These are phyloP conservation scores for Belgica antarctica DNA, from an alignment of 2,888 invertebrate genomes.

Conservation along the genomic window DNA sequence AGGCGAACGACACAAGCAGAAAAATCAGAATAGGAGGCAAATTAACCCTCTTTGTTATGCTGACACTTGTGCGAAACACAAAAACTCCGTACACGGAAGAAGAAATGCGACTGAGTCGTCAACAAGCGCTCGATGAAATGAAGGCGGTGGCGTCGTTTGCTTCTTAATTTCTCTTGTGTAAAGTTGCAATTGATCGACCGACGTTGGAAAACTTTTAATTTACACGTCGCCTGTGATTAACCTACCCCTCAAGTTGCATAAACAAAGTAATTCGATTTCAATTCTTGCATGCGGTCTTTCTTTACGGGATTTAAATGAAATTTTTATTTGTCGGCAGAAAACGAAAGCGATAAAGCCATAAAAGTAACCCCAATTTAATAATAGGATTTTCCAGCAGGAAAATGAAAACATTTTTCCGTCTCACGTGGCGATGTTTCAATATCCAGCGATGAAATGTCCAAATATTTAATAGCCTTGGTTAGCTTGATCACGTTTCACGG, in stretches of 20 bases:
- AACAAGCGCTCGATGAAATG: neutral
- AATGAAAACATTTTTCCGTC: constrained; percentile 15
- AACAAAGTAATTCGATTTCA: constrained; percentile 31
- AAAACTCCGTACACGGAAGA: neutral
- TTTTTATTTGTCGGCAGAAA: neutral
- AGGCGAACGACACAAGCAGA: neutral
- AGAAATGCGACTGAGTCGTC: neutral
- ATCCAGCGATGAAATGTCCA: neutral
- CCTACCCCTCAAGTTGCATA: neutral
- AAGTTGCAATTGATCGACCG: neutral
- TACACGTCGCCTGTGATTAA: constrained; percentile 7
- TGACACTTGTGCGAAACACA: constrained; percentile 5
- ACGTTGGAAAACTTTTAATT: too few species aligned
- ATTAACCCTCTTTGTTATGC: constrained; percentile 2
- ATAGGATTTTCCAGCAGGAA: constrained; percentile 3
- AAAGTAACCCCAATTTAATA: constrained; percentile 29
- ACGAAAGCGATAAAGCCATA: constrained; percentile 17
- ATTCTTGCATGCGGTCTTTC: neutral
- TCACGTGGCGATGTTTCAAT: constrained; percentile 24
- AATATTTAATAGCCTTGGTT: neutral
- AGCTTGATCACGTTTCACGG: too few species aligned
- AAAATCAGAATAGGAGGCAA: neutral
- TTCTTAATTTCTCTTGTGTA: neutral
- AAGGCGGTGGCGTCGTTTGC: too few species aligned
- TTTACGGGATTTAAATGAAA: constrained; percentile 12